These are phyloP conservation scores for Pollenia labialis DNA, from an alignment of 2,888 invertebrate species.

Conservation along the genomic window DNA sequence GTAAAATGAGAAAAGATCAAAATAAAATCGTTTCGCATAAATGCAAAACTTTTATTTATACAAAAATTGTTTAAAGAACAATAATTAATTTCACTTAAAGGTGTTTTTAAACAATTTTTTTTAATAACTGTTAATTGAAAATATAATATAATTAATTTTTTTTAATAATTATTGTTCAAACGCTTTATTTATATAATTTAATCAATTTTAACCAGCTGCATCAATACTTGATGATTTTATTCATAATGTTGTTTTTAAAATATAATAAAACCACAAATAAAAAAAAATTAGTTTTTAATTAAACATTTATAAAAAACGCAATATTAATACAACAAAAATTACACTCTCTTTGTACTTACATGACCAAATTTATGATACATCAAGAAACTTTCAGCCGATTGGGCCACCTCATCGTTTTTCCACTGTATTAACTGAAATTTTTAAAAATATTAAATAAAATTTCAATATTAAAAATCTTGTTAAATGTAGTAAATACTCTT, in stretches of 20 bases:
- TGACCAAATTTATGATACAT: constrained; percentile 96
- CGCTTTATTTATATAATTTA: neutral
- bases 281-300: constrained; percentile 45
- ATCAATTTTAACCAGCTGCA: constrained; percentile 3
- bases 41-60: no score
- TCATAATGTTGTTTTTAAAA: constrained; percentile 20
- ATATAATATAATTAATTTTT: neutral
- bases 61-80: no score
- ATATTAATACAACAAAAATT: neutral
- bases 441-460: constrained; percentile 58
- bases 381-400: constrained; percentile 94
- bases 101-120: neutral
- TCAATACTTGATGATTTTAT: constrained; percentile 9
- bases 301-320: constrained; percentile 20
- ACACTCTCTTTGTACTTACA: constrained; percentile 86
- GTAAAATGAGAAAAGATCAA: no score
- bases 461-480: neutral
- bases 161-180: neutral
- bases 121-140: neutral
- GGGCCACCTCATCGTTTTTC: constrained; percentile 93
- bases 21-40: no score
- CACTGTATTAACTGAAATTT: constrained; percentile 90
- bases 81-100: constrained; percentile 41
- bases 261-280: constrained; percentile 26
- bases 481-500: neutral